Base-by-base conservation (phyloP, 2,113 vertebrate species). In the Ginglymostoma cirratum region DNA sequence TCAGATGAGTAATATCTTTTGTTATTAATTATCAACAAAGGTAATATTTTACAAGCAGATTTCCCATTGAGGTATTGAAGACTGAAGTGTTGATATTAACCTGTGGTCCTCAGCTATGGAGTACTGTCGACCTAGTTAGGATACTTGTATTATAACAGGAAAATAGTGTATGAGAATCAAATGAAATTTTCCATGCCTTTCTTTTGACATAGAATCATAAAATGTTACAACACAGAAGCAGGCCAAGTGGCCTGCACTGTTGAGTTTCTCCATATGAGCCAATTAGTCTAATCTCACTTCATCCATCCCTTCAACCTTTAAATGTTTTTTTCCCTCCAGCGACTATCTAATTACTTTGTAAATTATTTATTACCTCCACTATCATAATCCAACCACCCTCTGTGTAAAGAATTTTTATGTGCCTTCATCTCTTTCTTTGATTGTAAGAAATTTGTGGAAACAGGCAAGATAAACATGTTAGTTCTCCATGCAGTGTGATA, bases 331-430 rank as follows among this genome's bases (percentile, higher is more conserved):
- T 55, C 7, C 61, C 1, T 65, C 14, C 61, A 90, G 87, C 87
- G 61, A 90, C 87, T 90, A 83, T 83, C 38, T 83, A 65, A 90
- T 90, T 61, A 24, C 52, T 90, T 90, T 90, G 30, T 65, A 90
- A 90, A 90, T 90, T 61, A 90, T 90, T 90, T 90, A 90, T 90
- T n/a, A 5, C 14, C 27, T 65, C 0, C n/a, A 65, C 52, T 90
- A 34, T 52, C 52, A 65, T 55, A 65, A 90, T 90, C 52, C 87
- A 90, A 65, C 2, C 52, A 61, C 52, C 52, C 87, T 65, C 52
- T 89, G 86, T 89, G 86, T 15, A 61, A 89, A 89, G 45, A 30
- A 89, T 89, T 17, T 83, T 83, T 83, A 55, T 27, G 30, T 65
- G 52, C 52, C 52, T 90, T 90, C 52, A 90, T 0, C 61, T 90